Evolutionary conservation across 2,797 vertebrate genomes (phyloP), one percentile per base, ranked within the genome.

Genomic region (Peromyscus melanophrys): DNA sequence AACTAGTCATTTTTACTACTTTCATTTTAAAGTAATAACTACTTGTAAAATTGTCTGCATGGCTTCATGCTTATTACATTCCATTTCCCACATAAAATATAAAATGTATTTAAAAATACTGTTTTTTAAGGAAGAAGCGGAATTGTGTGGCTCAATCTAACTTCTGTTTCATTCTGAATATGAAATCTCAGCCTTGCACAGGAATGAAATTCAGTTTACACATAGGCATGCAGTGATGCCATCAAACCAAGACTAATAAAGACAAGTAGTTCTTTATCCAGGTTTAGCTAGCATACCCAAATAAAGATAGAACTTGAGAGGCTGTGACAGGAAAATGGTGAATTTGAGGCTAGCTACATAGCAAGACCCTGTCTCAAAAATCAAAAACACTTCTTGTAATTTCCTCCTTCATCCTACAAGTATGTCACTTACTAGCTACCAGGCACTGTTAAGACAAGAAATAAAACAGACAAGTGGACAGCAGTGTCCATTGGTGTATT

Each of bases 61-160:
- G 81, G 55, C 80, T 97, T 93, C 75, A 80, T 83, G 77, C 49
- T 46, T 43, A n/a, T 5, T 92, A 52, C 1, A 89, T 16, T 46
- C 78, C 43, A 95, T 78, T 96, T 94, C 40, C 76, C 37, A 92
- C 46, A 65, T 69, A 85, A 97, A 89, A 92, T 67, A 1, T 80
- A 67, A 95, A 96, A 96, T 77, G 34, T 23, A 69, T 55, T 87
- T 76, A 37, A 75, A 61, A 83, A 69, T 71, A 29, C 73, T 87
- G 25, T 21, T 93, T 52, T 90, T 92, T 5, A 63, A 83, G 92
- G 85, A 90, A 85, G 34, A 86, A 90, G 9, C 7, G n/a, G 37
- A 55, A 91, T 40, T 90, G 8, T 43, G 29, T 34, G 52, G 49
- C 34, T 95, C 67, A 88, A 11, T 83, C 46, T 73, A 85, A 59